Base-by-base conservation (phyloP, 2,797 vertebrate genomes). In the Luscinia luscinia region DNA sequence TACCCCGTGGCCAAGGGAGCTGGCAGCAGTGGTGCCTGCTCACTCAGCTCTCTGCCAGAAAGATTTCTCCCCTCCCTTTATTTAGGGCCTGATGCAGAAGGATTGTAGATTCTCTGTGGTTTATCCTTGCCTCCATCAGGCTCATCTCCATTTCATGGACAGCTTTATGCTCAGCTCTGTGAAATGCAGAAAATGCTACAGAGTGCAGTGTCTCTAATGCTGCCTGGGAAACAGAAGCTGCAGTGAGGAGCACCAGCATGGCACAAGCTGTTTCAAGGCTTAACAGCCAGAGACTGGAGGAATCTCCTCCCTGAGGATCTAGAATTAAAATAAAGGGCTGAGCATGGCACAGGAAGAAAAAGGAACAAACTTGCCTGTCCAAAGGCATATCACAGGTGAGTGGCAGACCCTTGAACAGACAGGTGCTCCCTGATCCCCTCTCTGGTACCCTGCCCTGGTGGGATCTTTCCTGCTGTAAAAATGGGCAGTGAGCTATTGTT, bases 241-340 rank as follows among this genome's bases (percentile, higher is more conserved):
- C 43, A 82, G 59, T 34, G 80, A 94, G 87, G 62, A 38, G 46
- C 73, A 82, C 21, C 79, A 91, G 69, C 51, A 19, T 57, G 58
- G 36, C 54, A 81, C 76, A 88, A 81, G 51, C 58, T 93, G 80
- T 84, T 88, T 75, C 62, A 88, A 78, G 83, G 46, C 59, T 75
- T 69, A 81, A 32, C 72, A 82, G 63, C 45, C 62, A 93, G 72
- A 93, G 34, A 51, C 49, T 69, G 85, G 69, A 41, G 55, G 27
- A 92, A 74, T 62, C 43, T 96, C 49, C 87, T 94, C 89, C 84
- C 82, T 77, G 49, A 94, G 79, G 41, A 87, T 87, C 62, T 34
- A 68, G 61, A 93, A 80, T 91, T 83, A 74, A 89, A 91, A 74
- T 61, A 54, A 79, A 93, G 46, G 61, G 64, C 38, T n/a, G n/a